phyloP scores from a whole-genome alignment of 2,888 invertebrate genomes.

The Willowsia nigromaculata region DNA sequence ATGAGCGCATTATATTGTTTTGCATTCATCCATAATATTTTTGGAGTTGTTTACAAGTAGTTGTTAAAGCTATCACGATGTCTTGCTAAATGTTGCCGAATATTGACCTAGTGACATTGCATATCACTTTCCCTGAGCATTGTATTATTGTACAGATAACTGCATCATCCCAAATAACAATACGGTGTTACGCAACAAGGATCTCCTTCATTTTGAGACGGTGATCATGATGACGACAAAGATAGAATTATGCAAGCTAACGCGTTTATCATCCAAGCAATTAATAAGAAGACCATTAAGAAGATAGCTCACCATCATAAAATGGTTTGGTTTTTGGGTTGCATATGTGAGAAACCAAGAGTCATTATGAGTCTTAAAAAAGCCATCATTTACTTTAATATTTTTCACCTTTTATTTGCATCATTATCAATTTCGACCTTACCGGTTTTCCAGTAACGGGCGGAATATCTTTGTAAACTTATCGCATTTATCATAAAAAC shows the following conservation, averaged over 20 bases:
- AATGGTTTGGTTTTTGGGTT: no score
- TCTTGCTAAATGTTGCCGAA: neutral
- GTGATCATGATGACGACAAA: neutral
- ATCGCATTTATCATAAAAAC: neutral
- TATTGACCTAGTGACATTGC: slow-evolving; percentile 51
- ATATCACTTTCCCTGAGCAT: neutral
- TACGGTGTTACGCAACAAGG: neutral
- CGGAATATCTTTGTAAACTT: neutral
- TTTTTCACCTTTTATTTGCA: neutral
- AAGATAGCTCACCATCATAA: no score
- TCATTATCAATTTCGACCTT: neutral
- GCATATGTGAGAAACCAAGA: no score
- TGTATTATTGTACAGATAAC: neutral
- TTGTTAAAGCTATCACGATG: no score
- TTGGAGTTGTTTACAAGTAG: neutral
- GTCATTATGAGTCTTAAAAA: neutral
- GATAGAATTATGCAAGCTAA: neutral
- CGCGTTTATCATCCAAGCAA: neutral
- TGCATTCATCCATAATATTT: slow-evolving; percentile 6
- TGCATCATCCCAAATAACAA: neutral
- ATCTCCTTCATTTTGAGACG: neutral
- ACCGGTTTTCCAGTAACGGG: slow-evolving; percentile 1
- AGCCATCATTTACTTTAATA: neutral
- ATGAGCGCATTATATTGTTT: slow-evolving; percentile 20
- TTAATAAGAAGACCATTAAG: no score